A percentile compares a stretch with the other conserved stretches of the same genome.
Evolutionary conservation across 2,113 vertebrate species (phyloP).

Genomic region (Podarcis cretensis): DNA sequence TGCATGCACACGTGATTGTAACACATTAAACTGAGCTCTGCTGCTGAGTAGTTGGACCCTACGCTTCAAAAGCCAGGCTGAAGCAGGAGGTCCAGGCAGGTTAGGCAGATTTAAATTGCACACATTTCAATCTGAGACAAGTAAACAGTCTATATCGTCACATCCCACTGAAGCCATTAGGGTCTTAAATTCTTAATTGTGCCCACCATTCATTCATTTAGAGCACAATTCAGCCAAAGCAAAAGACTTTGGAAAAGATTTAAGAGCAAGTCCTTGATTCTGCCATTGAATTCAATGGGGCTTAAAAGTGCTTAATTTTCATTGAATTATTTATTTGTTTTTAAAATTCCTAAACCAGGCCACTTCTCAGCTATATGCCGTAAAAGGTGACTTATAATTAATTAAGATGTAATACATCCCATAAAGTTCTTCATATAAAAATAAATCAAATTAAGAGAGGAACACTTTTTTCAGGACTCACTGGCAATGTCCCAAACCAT

Average conservation of each 20-base stretch:
- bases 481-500: not conserved
- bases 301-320: not conserved
- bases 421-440: not conserved
- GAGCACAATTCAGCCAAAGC: not conserved
- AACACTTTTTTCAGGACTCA: not conserved
- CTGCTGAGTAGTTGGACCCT: not conserved
- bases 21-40: slow-evolving; percentile 5
- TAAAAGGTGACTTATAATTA: not conserved
- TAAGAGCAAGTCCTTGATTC: not conserved
- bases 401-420: not conserved
- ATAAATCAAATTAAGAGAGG: not conserved
- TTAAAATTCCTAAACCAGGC: not conserved
- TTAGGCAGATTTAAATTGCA: not conserved
- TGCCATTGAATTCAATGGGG: not conserved
- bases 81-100: not conserved
- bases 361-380: not conserved
- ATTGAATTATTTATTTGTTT: not conserved
- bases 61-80: slow-evolving; percentile 32
- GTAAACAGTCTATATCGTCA: not conserved
- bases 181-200: not conserved
- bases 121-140: not conserved
- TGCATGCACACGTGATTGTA: not conserved
- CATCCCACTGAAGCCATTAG: not conserved
- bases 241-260: not conserved
- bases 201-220: not conserved